These are phyloP conservation scores for Microcebus jonahi DNA, from an alignment of 2,113 vertebrate genomes.

Conservation along the genomic window DNA sequence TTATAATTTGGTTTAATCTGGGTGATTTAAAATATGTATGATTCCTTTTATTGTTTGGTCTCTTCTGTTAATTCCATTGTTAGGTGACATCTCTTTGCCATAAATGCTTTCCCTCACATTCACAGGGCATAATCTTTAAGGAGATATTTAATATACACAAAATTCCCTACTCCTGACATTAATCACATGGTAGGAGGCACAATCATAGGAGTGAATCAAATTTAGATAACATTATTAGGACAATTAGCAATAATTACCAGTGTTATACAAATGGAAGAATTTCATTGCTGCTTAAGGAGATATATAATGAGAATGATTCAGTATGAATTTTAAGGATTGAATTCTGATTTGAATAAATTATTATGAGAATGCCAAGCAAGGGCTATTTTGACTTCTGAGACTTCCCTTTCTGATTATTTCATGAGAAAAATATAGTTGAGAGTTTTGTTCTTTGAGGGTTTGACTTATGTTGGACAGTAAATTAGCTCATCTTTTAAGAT, in stretches of 20 bases:
- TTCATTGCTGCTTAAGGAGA: not conserved
- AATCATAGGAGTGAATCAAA: conserved; percentile 44
- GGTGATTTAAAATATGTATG: conserved; percentile 31
- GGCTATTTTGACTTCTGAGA: not conserved
- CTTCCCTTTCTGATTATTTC: conserved; percentile 10
- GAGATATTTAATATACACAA: conserved; percentile 48
- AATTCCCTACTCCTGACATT: not conserved
- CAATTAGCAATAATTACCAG: conserved; percentile 61
- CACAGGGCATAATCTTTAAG: conserved; percentile 36
- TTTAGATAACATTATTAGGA: conserved; percentile 43
- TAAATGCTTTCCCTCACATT: not conserved
- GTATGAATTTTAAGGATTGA: conserved; percentile 19
- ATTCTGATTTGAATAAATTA: conserved; percentile 53
- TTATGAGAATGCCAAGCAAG: not conserved
- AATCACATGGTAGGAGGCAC: conserved; percentile 15
- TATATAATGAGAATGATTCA: not conserved
- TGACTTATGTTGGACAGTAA: conserved; percentile 34
- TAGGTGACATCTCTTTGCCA: not conserved
- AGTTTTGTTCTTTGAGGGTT: conserved; percentile 46
- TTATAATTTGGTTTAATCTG: conserved; percentile 9
- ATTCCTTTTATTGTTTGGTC: conserved; percentile 30
- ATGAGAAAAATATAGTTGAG: not conserved
- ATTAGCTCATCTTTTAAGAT: conserved; percentile 71
- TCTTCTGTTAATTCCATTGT: not conserved
- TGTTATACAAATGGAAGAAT: conserved; percentile 57